Evolutionary conservation across 2,888 invertebrate species (phyloP), one percentile per base, ranked within the genome.

Genomic region (Acanthosepion pharaonis): DNA sequence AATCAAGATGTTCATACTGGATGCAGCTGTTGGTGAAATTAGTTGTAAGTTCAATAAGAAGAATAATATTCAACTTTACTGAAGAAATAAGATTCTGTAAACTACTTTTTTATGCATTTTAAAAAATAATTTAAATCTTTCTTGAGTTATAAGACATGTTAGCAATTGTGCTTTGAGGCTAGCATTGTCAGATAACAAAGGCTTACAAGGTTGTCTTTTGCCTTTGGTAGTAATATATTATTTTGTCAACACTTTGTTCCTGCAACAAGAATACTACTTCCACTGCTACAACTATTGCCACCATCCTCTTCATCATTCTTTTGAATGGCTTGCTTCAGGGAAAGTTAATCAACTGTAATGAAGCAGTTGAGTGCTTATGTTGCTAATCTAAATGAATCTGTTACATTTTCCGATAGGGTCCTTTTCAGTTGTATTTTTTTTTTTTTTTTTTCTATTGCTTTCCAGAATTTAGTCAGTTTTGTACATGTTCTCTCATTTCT

Each of bases 301-400:
- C 28, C 28, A n/a, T 9, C 18, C n/a, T 15, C n/a, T 78, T 78
- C n/a, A n/a, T n/a, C n/a, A n/a, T n/a, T n/a, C 78, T 78, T 78
- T 33, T n/a, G 78, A 78, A 78, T 78, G n/a, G 78, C n/a, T 78
- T n/a, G 78, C 78, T 78, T n/a, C 78, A 78, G n/a, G 78, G n/a
- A 78, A 78, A 78, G n/a, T 78, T 78, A 33, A 78, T 78, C 78
- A 78, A 78, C n/a, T 78, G 78, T n/a, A 78, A 78, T 78, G n/a
- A 78, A 78, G 78, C 78, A 78, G 78, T 78, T 78, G 78, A 78
- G 78, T 78, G 78, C 78, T 78, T 33, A 78, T 78, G n/a, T 18
- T 78, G 78, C n/a, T 78, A 78, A 78, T 78, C 78, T n/a, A 78
- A 78, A 78, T 78, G n/a, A 78, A 78, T n/a, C 11, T n/a, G 15